A percentile compares a stretch with the other conserved stretches of the same genome.
phyloP scores from a whole-genome alignment of 2,888 invertebrate species.

The Deroplatys truncata region DNA sequence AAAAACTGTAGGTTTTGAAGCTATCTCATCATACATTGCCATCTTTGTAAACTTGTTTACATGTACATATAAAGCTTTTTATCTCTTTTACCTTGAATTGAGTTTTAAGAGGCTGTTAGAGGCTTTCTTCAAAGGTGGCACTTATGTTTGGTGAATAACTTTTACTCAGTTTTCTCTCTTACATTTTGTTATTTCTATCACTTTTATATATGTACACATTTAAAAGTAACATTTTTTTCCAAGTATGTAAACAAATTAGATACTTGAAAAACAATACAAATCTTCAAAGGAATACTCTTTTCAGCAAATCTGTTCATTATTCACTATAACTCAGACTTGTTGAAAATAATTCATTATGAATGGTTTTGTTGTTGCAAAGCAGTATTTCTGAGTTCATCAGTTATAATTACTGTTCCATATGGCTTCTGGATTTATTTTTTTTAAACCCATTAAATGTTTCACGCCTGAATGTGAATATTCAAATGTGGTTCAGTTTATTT shows the following conservation, averaged over 20 bases:
- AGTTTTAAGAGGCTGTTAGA: neutral
- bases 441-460: neutral
- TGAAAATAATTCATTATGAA: neutral
- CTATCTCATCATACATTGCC: neutral
- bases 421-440: neutral
- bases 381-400: neutral
- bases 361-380: neutral
- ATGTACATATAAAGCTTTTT: neutral
- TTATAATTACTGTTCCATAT: neutral
- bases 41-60: neutral
- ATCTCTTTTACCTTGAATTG: neutral
- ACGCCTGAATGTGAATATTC: neutral
- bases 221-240: neutral
- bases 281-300: neutral
- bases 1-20: neutral
- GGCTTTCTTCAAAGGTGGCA: neutral
- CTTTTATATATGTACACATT: neutral
- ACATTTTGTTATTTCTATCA: neutral
- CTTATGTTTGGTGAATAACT: neutral
- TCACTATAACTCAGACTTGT: neutral
- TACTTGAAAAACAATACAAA: neutral
- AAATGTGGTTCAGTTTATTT: neutral
- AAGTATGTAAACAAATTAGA: neutral
- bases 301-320: neutral
- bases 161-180: neutral